These are phyloP conservation scores for Patella depressa DNA, from an alignment of 2,888 invertebrate species.

Conservation along the genomic window DNA sequence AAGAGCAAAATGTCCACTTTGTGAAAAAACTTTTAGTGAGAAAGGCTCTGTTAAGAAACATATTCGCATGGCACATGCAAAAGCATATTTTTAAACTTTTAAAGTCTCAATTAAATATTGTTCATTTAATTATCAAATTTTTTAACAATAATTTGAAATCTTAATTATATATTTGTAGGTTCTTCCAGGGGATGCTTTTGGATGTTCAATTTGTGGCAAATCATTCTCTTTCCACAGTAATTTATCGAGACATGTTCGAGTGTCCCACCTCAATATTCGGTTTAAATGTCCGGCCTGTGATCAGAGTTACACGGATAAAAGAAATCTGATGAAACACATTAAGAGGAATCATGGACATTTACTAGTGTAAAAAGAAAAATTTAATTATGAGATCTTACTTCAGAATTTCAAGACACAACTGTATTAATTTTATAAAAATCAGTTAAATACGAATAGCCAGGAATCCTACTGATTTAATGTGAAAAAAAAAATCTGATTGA, in stretches of 20 bases:
- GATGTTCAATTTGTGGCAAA: neutral
- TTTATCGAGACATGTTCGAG: neutral
- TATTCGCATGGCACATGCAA: neutral
- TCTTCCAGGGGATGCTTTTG: neutral
- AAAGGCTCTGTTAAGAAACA: conserved; percentile 11
- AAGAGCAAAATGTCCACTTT: neutral
- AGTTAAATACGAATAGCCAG: no score
- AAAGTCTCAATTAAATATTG: no score
- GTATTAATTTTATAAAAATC: no score
- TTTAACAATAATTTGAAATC: no score
- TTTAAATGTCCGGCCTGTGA: neutral
- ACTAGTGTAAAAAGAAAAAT: neutral
- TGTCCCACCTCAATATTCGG: neutral
- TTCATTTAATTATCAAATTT: no score
- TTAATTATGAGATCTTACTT: neutral
- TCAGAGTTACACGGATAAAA: neutral
- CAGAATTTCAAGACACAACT: no score
- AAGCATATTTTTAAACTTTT: no score
- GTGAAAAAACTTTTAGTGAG: neutral
- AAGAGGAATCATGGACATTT: neutral
- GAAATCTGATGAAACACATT: neutral
- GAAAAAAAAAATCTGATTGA: no score
- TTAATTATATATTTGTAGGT: no score
- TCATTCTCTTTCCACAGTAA: neutral
- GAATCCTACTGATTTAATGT: no score